Evolutionary conservation across 2,113 vertebrate genomes (phyloP).

Genomic region (Triplophysa siluroides): DNA sequence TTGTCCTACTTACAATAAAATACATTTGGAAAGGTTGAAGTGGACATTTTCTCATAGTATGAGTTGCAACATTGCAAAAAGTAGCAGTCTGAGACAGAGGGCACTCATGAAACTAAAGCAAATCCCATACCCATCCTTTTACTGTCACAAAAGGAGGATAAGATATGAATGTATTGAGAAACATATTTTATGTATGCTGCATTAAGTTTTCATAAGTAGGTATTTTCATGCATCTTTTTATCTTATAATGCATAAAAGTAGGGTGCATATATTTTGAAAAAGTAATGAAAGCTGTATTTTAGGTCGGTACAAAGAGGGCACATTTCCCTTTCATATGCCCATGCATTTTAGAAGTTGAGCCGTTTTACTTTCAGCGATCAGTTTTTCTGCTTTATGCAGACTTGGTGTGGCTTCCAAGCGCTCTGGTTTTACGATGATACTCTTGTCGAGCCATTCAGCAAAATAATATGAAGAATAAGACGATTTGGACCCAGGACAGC

Average conservation of each 20-base stretch:
- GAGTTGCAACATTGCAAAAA: background rate
- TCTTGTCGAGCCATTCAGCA: conserved; percentile 24
- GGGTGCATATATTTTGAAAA: conserved; percentile 40
- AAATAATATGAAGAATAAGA: conserved; percentile 42
- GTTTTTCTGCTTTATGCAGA: conserved; percentile 10
- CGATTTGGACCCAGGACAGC: conserved; percentile 39
- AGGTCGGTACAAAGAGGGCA: background rate
- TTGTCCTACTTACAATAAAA: background rate
- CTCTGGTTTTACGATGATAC: conserved; percentile 23
- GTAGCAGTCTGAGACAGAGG: background rate
- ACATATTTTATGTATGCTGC: conserved; percentile 49
- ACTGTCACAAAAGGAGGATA: conserved; percentile 21
- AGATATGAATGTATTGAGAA: conserved; percentile 52
- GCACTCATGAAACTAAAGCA: background rate
- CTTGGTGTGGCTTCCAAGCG: conserved; percentile 14
- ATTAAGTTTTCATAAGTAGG: conserved; percentile 45
- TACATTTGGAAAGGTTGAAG: background rate
- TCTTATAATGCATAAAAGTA: conserved; percentile 17
- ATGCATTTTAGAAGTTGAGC: background rate
- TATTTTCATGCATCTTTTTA: conserved; percentile 47
- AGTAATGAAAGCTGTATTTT: conserved; percentile 34
- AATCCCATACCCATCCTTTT: background rate
- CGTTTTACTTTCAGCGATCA: conserved; percentile 7
- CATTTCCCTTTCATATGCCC: conserved; percentile 7
- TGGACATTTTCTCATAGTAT: background rate